Evolutionary conservation across 2,797 vertebrate genomes (phyloP).

Genomic region (Ispidina picta): DNA sequence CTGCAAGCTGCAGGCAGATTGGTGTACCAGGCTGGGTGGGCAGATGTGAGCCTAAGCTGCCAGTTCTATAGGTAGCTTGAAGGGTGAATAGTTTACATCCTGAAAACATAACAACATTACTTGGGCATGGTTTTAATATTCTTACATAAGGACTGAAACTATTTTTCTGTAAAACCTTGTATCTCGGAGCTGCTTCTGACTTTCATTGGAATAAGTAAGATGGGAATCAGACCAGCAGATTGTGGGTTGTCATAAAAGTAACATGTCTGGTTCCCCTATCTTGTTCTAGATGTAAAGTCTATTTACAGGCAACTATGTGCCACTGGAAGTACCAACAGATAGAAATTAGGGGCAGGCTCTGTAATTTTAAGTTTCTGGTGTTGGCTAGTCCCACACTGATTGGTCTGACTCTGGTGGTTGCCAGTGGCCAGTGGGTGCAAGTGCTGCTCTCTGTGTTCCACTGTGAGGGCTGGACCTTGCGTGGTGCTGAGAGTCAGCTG

Average conservation of each 20-base stretch:
- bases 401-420: background rate
- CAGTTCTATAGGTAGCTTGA: background rate
- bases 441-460: background rate
- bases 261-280: background rate
- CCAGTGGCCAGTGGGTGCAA: background rate
- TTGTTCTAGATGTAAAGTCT: background rate
- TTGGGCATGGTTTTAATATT: background rate
- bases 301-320: too few relatives aligned
- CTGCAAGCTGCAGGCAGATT: background rate
- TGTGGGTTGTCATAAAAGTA: too few relatives aligned
- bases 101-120: background rate
- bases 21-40: background rate
- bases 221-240: background rate
- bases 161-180: background rate
- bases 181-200: background rate
- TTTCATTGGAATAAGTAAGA: background rate
- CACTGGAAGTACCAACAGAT: rapidly evolving
- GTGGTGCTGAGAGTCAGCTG: rapidly evolving
- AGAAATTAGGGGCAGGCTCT: background rate
- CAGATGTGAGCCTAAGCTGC: background rate
- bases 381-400: background rate
- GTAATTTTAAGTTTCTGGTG: too few relatives aligned
- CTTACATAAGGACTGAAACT: background rate
- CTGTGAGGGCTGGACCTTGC: rapidly evolving
- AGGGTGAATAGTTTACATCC: background rate